Evolutionary conservation across 2,113 vertebrate genomes (phyloP).

Genomic region (Mormyrus iriodes): DNA sequence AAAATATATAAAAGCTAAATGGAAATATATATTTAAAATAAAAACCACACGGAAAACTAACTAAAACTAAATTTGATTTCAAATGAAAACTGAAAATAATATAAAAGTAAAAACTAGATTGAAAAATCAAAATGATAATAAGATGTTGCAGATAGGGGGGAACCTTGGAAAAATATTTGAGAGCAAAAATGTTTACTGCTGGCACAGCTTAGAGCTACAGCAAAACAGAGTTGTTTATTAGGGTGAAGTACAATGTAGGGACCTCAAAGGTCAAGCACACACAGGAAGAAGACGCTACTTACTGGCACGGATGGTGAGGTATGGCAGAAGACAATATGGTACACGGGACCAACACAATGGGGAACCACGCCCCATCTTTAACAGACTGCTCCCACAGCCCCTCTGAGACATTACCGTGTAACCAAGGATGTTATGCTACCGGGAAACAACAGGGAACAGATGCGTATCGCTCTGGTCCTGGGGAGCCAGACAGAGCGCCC

Average conservation of each 20-base stretch:
- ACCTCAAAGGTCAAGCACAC: conserved; percentile 47
- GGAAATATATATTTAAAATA: background rate
- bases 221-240: conserved; percentile 49
- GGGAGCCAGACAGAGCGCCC: background rate
- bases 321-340: background rate
- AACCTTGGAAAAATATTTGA: background rate
- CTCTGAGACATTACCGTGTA: background rate
- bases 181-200: background rate
- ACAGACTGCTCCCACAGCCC: conserved; percentile 6
- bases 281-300: conserved; percentile 41
- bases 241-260: conserved; percentile 48
- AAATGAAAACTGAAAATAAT: background rate
- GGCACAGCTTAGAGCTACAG: background rate
- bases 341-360: background rate
- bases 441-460: background rate
- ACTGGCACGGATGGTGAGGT: conserved; percentile 32
- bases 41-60: background rate
- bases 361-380: background rate
- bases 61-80: background rate
- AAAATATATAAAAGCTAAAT: background rate
- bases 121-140: background rate
- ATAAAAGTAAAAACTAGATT: background rate
- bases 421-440: background rate
- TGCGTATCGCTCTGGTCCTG: background rate
- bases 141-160: background rate